A percentile compares a stretch with the other conserved stretches of the same genome.
Conservation (phyloP, 2,888 invertebrate genomes). For the Pyralis farinalis region DNA sequence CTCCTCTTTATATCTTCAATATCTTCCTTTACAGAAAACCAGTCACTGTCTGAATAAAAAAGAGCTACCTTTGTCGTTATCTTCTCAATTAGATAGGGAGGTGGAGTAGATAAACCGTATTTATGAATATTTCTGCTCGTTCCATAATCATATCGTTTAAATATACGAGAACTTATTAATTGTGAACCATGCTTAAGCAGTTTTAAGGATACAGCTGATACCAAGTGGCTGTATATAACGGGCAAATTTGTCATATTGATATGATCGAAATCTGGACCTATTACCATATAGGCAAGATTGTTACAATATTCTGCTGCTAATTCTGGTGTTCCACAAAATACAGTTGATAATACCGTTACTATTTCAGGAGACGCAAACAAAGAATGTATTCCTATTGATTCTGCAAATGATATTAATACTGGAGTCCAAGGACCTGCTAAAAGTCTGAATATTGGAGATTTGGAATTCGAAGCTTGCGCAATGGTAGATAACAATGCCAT, state of each 20-base stretch:
- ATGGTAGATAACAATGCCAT: conserved; percentile 83
- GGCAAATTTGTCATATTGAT: conserved; percentile 20
- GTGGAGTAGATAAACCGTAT: conserved; percentile 24
- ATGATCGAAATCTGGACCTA: conserved; percentile 29
- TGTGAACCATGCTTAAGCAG: conserved; percentile 48
- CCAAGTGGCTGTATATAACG: conserved; percentile 22
- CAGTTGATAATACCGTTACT: neutral
- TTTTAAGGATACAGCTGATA: conserved; percentile 62
- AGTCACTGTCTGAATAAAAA: conserved; percentile 29
- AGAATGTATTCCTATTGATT: neutral
- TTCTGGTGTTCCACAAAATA: neutral
- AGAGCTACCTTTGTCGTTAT: conserved; percentile 26
- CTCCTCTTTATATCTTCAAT: no score
- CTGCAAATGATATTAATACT: neutral
- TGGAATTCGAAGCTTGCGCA: conserved; percentile 73
- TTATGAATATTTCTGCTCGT: conserved; percentile 18
- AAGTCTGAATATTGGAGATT: conserved; percentile 27
- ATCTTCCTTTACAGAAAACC: conserved; percentile 11
- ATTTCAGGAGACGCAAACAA: neutral
- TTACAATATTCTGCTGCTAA: neutral
- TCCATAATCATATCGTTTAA: conserved; percentile 32
- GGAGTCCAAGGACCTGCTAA: neutral
- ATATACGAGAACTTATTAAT: conserved; percentile 22
- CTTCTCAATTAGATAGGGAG: conserved; percentile 24
- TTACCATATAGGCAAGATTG: conserved; percentile 2